Conservation (phyloP, 2,888 invertebrate genomes). For the Nycteola revayana region DNA sequence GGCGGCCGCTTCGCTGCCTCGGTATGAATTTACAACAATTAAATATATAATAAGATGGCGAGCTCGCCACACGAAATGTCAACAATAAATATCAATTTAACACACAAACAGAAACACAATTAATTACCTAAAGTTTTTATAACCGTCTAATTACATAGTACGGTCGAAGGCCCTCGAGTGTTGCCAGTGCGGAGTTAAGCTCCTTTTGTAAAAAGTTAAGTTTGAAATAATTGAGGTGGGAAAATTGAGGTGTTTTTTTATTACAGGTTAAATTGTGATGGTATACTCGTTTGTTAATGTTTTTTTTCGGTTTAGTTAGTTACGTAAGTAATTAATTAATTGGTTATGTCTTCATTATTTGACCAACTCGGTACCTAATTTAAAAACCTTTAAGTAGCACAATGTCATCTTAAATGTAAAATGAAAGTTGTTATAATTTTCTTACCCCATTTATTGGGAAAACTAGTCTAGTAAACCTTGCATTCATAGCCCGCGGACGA, state of each 20-base stretch:
- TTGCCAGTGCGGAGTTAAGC: conserved; percentile 21
- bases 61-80: conserved; percentile 62
- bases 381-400: too few relatives aligned
- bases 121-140: conserved; percentile 73
- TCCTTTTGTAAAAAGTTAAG: too few relatives aligned
- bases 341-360: too few relatives aligned
- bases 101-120: conserved; percentile 56
- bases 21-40: conserved; percentile 39
- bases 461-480: conserved; percentile 4
- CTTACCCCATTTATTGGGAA: conserved; percentile 21
- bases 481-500: conserved; percentile 39
- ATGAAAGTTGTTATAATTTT: too few relatives aligned
- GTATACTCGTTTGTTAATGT: too few relatives aligned
- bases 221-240: too few relatives aligned
- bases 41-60: conserved; percentile 44
- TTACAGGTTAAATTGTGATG: too few relatives aligned
- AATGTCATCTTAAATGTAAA: too few relatives aligned
- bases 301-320: too few relatives aligned
- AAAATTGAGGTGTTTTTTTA: too few relatives aligned
- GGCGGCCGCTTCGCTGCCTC: conserved; percentile 27
- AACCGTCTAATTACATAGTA: conserved; percentile 69
- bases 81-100: conserved; percentile 74
- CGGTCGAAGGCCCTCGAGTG: conserved; percentile 43
- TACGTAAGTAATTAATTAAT: too few relatives aligned
- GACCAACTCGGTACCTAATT: too few relatives aligned